Evolutionary conservation across 2,888 invertebrate species (phyloP).

Genomic region (Lymantria monacha): DNA sequence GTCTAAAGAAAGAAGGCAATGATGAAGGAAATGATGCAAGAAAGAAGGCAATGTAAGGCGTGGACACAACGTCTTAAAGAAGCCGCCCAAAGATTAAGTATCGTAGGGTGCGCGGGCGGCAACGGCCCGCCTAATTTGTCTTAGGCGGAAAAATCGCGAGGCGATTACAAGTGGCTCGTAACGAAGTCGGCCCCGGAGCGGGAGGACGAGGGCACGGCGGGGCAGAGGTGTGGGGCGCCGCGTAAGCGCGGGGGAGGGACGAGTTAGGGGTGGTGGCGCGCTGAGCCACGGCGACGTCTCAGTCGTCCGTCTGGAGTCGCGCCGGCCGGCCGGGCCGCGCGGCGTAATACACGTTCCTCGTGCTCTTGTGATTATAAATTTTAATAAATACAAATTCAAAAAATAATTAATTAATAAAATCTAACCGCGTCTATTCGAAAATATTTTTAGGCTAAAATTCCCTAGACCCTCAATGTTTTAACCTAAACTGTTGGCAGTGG

Average conservation of each 20-base stretch:
- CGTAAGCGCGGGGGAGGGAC: constrained; percentile 13
- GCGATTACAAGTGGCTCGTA: constrained; percentile 82
- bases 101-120: constrained; percentile 53
- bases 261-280: constrained; percentile 49
- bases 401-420: constrained; percentile 48
- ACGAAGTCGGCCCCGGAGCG: constrained; percentile 72
- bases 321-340: constrained; percentile 81
- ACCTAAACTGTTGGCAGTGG: constrained; percentile 69
- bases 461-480: constrained; percentile 67
- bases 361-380: constrained; percentile 82
- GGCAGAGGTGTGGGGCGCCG: constrained; percentile 4
- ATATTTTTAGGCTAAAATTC: constrained; percentile 76
- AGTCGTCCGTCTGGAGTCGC: constrained; percentile 82
- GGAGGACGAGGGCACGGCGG: constrained; percentile 38
- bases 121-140: constrained; percentile 79
- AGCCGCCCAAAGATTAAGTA: constrained; percentile 66
- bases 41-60: constrained; percentile 55
- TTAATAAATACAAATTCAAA: constrained; percentile 55
- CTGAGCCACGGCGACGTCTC: constrained; percentile 64
- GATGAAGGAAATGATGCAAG: no score
- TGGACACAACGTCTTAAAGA: constrained; percentile 62
- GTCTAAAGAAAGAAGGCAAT: no score
- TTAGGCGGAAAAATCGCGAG: constrained; percentile 81
- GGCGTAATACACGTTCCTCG: constrained; percentile 81
- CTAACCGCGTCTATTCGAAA: constrained; percentile 73